phyloP scores from a whole-genome alignment of 30 jellyfish, hydroid and myxozoan species.

The Cassiopea xamachana region DNA sequence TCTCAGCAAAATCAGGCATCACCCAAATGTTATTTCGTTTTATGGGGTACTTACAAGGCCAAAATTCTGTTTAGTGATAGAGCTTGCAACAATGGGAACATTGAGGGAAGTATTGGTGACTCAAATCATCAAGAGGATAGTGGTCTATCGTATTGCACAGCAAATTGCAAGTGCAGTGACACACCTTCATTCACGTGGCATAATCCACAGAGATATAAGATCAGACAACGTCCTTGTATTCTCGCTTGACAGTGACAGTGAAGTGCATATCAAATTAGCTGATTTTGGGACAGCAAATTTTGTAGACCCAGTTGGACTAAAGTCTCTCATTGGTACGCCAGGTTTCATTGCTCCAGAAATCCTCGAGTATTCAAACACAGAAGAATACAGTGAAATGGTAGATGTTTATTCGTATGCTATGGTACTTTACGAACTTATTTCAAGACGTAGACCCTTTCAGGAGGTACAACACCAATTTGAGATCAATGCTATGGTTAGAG shows the following conservation, averaged over 20 bases:
- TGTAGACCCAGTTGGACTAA: conserved; percentile 82
- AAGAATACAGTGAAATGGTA: conserved; percentile 86
- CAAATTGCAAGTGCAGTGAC: conserved; percentile 83
- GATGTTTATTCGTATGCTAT: conserved; percentile 94
- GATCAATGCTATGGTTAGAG: conserved; percentile 51
- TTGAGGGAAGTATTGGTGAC: conserved; percentile 46
- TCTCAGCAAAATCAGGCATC: conserved; percentile 79
- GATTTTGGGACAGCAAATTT: conserved; percentile 98
- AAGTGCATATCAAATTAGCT: conserved; percentile 76
- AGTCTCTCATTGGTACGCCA: conserved; percentile 72
- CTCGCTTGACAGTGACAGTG: conserved; percentile 70
- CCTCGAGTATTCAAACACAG: conserved; percentile 69
- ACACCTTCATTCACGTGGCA: conserved; percentile 71
- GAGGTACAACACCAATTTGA: conserved; percentile 44
- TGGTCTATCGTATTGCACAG: conserved; percentile 78
- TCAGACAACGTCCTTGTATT: conserved; percentile 88
- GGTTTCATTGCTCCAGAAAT: conserved; percentile 96
- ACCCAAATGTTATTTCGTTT: conserved; percentile 78
- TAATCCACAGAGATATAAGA: conserved; percentile 93
- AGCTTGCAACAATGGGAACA: conserved; percentile 85
- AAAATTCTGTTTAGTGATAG: conserved; percentile 85
- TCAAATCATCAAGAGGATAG: conserved; percentile 43
- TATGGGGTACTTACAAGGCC: conserved; percentile 88
- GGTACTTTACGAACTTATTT: conserved; percentile 81
- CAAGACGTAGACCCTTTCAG: conserved; percentile 84